Evolutionary conservation across 2,113 vertebrate genomes (phyloP).

Genomic region (Vulpes lagopus): DNA sequence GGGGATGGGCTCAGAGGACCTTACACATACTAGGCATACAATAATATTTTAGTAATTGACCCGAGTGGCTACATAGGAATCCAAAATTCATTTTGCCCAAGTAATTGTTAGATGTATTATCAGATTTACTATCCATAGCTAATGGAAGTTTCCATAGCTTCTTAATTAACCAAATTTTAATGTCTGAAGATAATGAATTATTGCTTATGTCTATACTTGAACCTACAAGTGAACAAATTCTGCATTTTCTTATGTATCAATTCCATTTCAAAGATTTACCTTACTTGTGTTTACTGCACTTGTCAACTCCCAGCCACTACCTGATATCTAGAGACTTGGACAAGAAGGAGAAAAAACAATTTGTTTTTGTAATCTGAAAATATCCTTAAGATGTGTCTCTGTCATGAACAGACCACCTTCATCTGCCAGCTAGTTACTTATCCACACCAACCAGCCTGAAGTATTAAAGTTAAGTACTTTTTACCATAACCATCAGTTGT

Average conservation of each 20-base stretch:
- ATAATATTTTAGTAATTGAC: constrained; percentile 37
- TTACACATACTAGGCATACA: not conserved
- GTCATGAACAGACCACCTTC: not conserved
- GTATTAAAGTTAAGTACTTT: constrained; percentile 36
- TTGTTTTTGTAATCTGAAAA: not conserved
- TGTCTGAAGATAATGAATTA: not conserved
- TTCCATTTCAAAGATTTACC: not conserved
- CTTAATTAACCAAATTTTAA: constrained; percentile 23
- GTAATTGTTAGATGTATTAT: not conserved
- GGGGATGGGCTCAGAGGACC: not conserved
- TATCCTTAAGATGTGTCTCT: constrained; percentile 18
- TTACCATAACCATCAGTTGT: not conserved
- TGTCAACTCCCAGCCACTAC: not conserved
- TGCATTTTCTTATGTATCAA: not conserved
- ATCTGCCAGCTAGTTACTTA: constrained; percentile 6
- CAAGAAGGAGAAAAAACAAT: not conserved
- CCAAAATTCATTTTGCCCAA: constrained; percentile 12
- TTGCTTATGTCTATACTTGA: not conserved
- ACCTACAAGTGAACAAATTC: not conserved
- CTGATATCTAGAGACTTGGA: not conserved
- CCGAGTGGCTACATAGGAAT: not conserved
- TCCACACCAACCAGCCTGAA: not conserved
- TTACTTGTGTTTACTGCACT: not conserved
- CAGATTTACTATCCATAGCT: constrained; percentile 17
- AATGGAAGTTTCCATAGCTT: not conserved